phyloP scores from a whole-genome alignment of 2,113 vertebrate species.

The Motacilla alba region DNA sequence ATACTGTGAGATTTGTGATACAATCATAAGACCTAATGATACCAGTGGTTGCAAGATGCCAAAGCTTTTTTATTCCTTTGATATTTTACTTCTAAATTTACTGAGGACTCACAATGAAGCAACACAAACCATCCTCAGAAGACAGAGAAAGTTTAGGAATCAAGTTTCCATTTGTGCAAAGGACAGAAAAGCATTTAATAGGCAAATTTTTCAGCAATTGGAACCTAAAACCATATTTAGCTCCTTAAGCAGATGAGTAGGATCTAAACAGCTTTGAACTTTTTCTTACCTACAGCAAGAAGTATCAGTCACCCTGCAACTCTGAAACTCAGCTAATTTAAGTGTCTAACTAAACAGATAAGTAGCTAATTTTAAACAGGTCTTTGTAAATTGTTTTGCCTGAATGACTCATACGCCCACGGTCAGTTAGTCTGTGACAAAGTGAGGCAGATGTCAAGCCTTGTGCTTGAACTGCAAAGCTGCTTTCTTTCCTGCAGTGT shows the following conservation, averaged over 20 bases:
- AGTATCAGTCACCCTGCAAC: not conserved
- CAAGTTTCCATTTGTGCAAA: not conserved
- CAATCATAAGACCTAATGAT: not conserved
- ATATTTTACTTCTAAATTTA: not conserved
- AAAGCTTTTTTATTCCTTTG: not conserved
- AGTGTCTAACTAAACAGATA: not conserved
- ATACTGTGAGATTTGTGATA: not conserved
- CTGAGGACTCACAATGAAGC: not conserved
- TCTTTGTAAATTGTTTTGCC: not conserved
- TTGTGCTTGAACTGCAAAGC: conserved; percentile 17
- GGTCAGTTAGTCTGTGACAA: conserved; percentile 2
- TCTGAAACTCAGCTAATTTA: conserved; percentile 9
- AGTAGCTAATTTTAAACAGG: conserved; percentile 12
- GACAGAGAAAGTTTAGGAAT: not conserved
- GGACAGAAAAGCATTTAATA: not conserved
- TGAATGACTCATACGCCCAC: conserved; percentile 4
- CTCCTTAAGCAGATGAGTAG: not conserved
- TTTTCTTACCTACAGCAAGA: not conserved
- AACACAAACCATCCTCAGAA: not conserved
- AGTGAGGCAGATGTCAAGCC: conserved; percentile 28
- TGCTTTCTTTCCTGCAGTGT: not conserved
- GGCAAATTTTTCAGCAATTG: not conserved
- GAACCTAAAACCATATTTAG: not conserved
- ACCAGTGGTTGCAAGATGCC: not conserved
- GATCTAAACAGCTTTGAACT: not conserved